phyloP scores from a whole-genome alignment of 2,888 invertebrate genomes.

The Tolmerus cingulatus region DNA sequence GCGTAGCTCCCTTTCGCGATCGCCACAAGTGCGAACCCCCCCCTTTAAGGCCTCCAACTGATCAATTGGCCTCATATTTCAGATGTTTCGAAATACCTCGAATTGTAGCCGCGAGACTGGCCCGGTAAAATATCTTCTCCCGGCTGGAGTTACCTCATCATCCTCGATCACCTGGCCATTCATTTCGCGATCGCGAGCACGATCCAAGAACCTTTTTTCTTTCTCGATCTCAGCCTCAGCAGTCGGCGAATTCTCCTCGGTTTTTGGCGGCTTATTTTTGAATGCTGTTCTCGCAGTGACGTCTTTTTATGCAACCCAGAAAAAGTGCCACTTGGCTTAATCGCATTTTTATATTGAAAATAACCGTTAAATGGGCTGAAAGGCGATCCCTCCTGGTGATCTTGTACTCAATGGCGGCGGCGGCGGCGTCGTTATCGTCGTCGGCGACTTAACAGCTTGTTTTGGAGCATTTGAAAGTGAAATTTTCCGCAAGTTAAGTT shows the following conservation, averaged over 20 bases:
- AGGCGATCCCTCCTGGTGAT: conserved; percentile 17
- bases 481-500: not conserved
- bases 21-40: not conserved
- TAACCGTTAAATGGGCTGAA: conserved; percentile 42
- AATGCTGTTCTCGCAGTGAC: not conserved
- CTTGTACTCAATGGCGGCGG: not conserved
- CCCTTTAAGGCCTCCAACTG: not conserved
- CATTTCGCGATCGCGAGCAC: not conserved
- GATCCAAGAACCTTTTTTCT: not conserved
- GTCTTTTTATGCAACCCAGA: not conserved
- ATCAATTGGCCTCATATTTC: conserved; percentile 13
- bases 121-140: not conserved
- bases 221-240: not conserved
- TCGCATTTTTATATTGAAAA: conserved; percentile 10
- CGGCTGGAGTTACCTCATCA: conserved; percentile 5
- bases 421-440: not conserved
- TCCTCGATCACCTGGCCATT: conserved; percentile 1
- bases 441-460: not conserved
- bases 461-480: conserved; percentile 20
- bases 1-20: not conserved
- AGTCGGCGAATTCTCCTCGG: not conserved
- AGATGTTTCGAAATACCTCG: not conserved
- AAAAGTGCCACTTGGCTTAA: conserved; percentile 9
- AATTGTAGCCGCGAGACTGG: not conserved
- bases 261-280: conserved; percentile 4